A percentile compares a stretch with the other conserved stretches of the same genome.
Conservation (phyloP, 2,113 vertebrate species). For the Amphilophus citrinellus region DNA sequence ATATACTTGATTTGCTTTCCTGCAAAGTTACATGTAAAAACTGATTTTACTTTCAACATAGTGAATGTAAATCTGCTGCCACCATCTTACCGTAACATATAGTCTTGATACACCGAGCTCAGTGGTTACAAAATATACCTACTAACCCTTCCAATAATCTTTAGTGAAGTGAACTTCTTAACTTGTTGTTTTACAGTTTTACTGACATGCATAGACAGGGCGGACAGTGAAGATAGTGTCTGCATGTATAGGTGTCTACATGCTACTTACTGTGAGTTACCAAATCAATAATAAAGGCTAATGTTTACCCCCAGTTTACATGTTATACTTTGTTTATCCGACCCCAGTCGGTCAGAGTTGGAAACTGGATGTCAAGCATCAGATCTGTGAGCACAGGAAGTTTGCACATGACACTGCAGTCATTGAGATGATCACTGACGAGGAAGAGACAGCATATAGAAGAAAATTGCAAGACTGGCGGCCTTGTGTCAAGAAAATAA, state of each 20-base stretch:
- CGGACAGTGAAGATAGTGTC: neutral
- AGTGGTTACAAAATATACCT: fast-evolving
- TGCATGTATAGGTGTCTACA: too few relatives aligned
- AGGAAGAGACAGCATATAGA: neutral
- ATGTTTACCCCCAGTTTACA: neutral
- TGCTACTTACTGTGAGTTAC: too few relatives aligned
- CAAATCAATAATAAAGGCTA: too few relatives aligned
- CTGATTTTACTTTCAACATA: neutral
- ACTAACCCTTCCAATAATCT: neutral
- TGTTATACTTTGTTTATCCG: too few relatives aligned
- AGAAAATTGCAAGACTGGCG: neutral
- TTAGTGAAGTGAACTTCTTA: neutral
- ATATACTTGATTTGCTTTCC: neutral
- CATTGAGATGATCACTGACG: neutral
- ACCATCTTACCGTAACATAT: neutral
- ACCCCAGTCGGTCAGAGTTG: too few relatives aligned
- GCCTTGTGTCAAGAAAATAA: fast-evolving
- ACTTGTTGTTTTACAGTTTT: neutral
- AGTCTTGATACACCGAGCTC: neutral
- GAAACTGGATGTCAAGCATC: too few relatives aligned
- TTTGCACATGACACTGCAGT: neutral
- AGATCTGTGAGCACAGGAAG: neutral
- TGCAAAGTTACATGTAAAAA: neutral
- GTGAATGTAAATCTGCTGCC: neutral
- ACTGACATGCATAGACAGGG: neutral